Evolutionary conservation across 2,797 vertebrate genomes (phyloP), one percentile per base, ranked within the genome.

Genomic region (Tenualosa thibaudeaui): DNA sequence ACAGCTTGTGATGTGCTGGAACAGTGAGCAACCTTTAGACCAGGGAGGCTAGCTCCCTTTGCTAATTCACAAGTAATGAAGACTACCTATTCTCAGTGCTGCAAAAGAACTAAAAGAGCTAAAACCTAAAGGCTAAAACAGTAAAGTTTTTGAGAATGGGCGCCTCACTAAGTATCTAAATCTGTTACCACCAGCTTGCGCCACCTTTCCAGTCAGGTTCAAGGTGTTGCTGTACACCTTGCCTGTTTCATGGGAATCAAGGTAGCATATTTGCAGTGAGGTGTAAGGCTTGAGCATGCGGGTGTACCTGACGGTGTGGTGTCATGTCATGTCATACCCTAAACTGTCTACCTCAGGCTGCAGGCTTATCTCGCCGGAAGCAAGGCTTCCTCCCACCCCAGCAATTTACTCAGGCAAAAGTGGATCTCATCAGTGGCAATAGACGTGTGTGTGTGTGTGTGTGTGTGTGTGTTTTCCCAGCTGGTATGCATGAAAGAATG

Each of bases 261-360:
- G 68, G 68, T 17, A 19, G 83, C 91, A 92, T 91, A 87, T 89
- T 86, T 84, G 85, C 89, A 90, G 86, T 90, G 81, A 91, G 90
- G 93, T 92, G 87, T 89, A 81, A 91, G 90, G 93, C 93, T 87
- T 89, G 54, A 93, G 91, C 93, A 93, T 93, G 26, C 88, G 90
- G 94, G 93, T 83, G 81, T 60, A 92, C 87, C 90, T 88, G 81
- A 89, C 71, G 31, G 46, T 51, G 78, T 53, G 60, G 22, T n/a
- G 56, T 54, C 65, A 86, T 40, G 81, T 85, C 60, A 85, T 56
- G 81, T 85, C 60, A 85, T 50, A 86, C 86, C 88, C 85, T 84
- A 31, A 86, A 62, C 58, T 62, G 8, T 89, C 85, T 86, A n/a
- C 87, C 85, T 86, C 40, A 82, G 83, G 54, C 51, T 81, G 62